Base-by-base conservation (phyloP, 2,888 invertebrate species). In the Philaethria dido region DNA sequence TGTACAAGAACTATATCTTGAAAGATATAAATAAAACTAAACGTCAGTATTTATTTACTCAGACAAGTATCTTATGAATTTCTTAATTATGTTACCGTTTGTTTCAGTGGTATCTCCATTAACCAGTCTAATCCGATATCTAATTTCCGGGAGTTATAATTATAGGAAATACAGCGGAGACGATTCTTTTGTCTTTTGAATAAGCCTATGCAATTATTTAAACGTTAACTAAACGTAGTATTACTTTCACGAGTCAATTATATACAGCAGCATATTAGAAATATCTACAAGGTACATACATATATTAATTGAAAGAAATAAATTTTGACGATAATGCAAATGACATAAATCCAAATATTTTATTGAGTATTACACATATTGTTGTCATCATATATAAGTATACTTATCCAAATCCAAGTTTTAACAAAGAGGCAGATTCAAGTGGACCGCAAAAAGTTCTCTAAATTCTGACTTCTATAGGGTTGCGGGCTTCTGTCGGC, bases 401-500 rank as follows among this genome's bases (percentile, higher is more conserved):
- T 55, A n/a, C n/a, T n/a, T n/a, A 62, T 44, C 42, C 18, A 47
- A 64, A 47, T 47, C 18, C 29, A 52, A 63, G 64, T 62, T 68
- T 63, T 55, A 68, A 68, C 64, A 69, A 67, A 72, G 69, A 67
- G 44, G 63, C 65, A 64, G 67, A 66, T 68, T 62, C 64, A 62
- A 62, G 66, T 69, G 64, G 66, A 44, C 66, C 72, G 62, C 72
- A 69, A 61, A 72, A 69, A 66, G 22, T 72, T 70, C 55, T 62
- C 63, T 50, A 70, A 70, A 66, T 29, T 70, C 68, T 68, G 88
- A 88, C 88, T 83, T 80, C 77, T 79, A 84, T 87, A 89, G 86
- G 82, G 81, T 84, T 83, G 84, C 81, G 85, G 80, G 86, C 81
- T 86, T 80, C 85, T 86, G 91, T 88, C 87, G 88, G 90, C 90